Percentiles rank a stretch among this genome's conserved stretches.
Conservation (phyloP, 1,140 invertebrate species). For the Papilio dardanus region DNA sequence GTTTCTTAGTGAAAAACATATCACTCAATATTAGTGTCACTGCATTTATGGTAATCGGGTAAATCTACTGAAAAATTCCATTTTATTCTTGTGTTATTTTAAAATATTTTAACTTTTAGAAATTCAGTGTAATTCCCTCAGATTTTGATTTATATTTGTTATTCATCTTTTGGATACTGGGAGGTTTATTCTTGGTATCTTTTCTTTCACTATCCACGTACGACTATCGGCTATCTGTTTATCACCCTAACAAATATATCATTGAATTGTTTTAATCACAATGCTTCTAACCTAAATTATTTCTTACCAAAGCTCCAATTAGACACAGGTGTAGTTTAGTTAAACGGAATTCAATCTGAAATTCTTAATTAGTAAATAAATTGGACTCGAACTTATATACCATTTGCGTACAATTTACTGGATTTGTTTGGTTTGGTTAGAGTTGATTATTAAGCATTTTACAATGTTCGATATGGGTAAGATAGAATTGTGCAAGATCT, state of each 20-base stretch:
- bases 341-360: not conserved
- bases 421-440: not conserved
- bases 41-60: not conserved
- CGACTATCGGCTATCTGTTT: not conserved
- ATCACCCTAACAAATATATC: not conserved
- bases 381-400: not conserved
- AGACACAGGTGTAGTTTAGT: not conserved
- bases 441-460: conserved; percentile 7
- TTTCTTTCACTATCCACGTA: not conserved
- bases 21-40: not conserved
- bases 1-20: not conserved
- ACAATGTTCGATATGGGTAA: conserved; percentile 3
- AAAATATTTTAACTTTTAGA: not conserved
- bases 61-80: not conserved
- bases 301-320: not conserved
- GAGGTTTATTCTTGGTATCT: not conserved
- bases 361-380: not conserved
- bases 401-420: not conserved
- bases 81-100: not conserved
- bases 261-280: not conserved
- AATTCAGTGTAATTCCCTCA: not conserved
- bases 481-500: conserved; percentile 20
- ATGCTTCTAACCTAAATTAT: not conserved
- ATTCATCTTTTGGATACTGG: not conserved
- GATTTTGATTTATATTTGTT: not conserved